phyloP scores from a whole-genome alignment of 2,797 vertebrate genomes.

The Melopsittacus undulatus region DNA sequence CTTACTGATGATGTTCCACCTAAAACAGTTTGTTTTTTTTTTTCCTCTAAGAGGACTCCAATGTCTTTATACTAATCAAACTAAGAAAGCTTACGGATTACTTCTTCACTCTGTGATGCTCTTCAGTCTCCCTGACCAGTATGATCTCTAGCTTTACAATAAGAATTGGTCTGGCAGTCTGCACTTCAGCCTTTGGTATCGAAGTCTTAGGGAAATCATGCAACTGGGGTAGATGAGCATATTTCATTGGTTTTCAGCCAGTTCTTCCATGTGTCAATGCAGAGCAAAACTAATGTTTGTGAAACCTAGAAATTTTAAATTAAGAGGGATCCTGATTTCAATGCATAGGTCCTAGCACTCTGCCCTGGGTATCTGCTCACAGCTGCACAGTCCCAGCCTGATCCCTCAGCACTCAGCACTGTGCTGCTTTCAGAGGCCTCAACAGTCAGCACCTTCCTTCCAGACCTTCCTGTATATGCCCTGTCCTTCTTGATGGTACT shows the following conservation, averaged over 20 bases:
- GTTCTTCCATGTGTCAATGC: neutral
- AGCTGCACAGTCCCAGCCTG: neutral
- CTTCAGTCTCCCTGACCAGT: neutral
- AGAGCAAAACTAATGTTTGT: neutral
- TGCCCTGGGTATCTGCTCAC: neutral
- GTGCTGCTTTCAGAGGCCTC: neutral
- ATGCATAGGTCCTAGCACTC: neutral
- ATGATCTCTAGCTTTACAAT: neutral
- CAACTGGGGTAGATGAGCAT: neutral
- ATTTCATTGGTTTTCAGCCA: neutral
- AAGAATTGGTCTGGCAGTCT: neutral
- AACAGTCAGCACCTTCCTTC: neutral
- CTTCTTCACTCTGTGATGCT: neutral
- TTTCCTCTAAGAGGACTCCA: neutral
- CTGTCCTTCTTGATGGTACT: neutral
- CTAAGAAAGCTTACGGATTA: neutral
- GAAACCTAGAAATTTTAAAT: neutral
- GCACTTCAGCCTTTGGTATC: neutral
- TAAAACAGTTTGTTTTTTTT: fast-evolving
- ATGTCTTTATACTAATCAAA: neutral
- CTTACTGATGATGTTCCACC: neutral
- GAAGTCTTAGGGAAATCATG: neutral
- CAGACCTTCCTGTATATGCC: neutral
- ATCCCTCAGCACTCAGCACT: neutral
- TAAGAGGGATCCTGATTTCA: neutral